Conservation (phyloP, 2,797 vertebrate species). For the Synaphobranchus kaupii region DNA sequence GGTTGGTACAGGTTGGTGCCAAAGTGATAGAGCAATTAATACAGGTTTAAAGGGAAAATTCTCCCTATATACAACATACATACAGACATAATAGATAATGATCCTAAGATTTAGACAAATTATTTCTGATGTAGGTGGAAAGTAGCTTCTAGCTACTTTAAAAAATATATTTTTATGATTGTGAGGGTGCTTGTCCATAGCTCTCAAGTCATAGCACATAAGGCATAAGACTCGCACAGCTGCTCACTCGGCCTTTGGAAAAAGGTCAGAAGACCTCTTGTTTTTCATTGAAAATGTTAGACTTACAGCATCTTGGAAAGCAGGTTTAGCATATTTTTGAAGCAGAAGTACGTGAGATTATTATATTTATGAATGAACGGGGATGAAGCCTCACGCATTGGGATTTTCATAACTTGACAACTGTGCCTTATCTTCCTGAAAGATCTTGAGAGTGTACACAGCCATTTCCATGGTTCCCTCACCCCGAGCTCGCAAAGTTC, state of each 20-base stretch:
- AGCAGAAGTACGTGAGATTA: neutral
- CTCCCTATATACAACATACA: neutral
- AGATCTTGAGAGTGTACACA: neutral
- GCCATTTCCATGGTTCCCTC: neutral
- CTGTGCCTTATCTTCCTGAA: neutral
- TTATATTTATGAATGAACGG: neutral
- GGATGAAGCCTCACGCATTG: too few relatives aligned
- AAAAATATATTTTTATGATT: neutral
- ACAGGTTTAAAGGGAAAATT: neutral
- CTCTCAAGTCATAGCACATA: neutral
- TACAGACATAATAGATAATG: neutral
- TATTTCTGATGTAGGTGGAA: too few relatives aligned
- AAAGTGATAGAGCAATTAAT: neutral
- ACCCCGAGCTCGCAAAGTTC: neutral
- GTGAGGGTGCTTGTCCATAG: neutral
- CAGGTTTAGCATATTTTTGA: neutral
- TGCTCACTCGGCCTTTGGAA: neutral
- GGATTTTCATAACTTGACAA: too few relatives aligned
- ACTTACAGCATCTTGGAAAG: neutral
- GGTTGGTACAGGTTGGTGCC: neutral
- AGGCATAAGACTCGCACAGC: neutral
- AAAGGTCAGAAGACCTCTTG: neutral
- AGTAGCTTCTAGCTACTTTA: too few relatives aligned
- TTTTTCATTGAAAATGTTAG: neutral
- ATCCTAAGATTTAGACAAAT: too few relatives aligned